These are phyloP conservation scores for Chlamydotis undulata DNA, from an alignment of 2,113 vertebrate species.

Conservation along the genomic window DNA sequence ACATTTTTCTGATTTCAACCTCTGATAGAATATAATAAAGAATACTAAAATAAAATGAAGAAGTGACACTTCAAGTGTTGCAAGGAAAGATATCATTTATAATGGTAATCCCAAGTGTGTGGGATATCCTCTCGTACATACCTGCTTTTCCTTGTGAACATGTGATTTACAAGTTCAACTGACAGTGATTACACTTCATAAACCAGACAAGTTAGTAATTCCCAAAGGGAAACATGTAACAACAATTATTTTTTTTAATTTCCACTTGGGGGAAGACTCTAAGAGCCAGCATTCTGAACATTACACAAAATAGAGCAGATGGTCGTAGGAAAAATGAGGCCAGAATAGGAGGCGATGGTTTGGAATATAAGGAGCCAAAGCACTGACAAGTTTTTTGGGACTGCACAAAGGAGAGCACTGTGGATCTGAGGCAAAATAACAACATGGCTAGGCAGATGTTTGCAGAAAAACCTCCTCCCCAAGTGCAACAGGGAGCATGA, in stretches of 20 bases:
- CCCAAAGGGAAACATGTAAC: background rate
- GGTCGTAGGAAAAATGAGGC: background rate
- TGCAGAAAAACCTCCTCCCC: background rate
- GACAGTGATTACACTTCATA: background rate
- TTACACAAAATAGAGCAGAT: background rate
- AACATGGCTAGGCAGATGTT: background rate
- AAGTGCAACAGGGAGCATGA: fast-evolving
- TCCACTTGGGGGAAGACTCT: background rate
- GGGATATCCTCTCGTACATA: background rate
- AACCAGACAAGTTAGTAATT: background rate
- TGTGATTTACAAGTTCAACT: background rate
- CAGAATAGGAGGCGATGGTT: background rate
- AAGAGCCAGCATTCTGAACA: background rate
- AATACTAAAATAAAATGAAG: background rate
- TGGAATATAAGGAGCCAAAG: background rate
- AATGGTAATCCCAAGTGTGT: background rate
- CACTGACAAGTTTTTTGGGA: background rate
- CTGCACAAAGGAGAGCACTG: background rate
- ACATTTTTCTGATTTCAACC: background rate
- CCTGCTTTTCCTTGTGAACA: background rate
- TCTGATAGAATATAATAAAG: background rate
- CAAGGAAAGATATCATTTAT: background rate
- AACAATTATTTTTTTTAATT: background rate
- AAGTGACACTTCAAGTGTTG: background rate
- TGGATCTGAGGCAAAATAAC: background rate